Evolutionary conservation across 2,113 vertebrate species (phyloP), one percentile per base, ranked within the genome.

Genomic region (Malurus elegans): DNA sequence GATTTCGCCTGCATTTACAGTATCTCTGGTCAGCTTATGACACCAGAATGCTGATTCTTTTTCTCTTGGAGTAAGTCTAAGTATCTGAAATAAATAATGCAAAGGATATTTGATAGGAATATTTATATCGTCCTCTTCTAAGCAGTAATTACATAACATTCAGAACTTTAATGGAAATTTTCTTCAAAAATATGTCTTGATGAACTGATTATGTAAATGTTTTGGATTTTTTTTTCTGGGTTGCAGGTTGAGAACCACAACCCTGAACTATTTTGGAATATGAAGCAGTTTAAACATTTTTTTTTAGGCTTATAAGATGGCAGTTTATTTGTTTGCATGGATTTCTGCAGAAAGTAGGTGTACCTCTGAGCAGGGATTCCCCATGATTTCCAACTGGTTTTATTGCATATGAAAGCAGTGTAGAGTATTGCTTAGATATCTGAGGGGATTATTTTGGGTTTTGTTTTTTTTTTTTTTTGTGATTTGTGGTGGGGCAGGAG

Each of bases 171-270:
- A 54, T 58, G 45, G 58, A 79, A 70, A 47, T 67, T 47, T 87
- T 82, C 34, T 85, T 87, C 4, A 32, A 65, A 91, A 85, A 32
- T 79, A 36, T 51, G 38, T n/a, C 34, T 51, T 93, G 47, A 76
- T 79, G 79, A 92, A 79, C n/a, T 89, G 53, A 85, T 90, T 81
- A 67, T 79, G 34, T 66, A 88, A 85, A 72, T 74, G 1, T 5
- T 40, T 66, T 60, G 38, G 38, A n/a, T 48, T 48, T 47, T 47
- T 21, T 84, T 76, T 79, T 57, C 26, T 40, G 28, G 50, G 36
- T 73, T 80, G 31, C 85, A 88, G 14, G n/a, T 25, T 44, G 16
- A 69, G 32, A 92, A 17, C 23, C 11, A 61, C 34, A 53, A 24
- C 34, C 26, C 56, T 61, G 18, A 82, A 42, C 6, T 57, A 47